A percentile compares a stretch with the other conserved stretches of the same genome.
Evolutionary conservation across 2,797 vertebrate genomes (phyloP).

Genomic region (Melanotaenia boesemani): DNA sequence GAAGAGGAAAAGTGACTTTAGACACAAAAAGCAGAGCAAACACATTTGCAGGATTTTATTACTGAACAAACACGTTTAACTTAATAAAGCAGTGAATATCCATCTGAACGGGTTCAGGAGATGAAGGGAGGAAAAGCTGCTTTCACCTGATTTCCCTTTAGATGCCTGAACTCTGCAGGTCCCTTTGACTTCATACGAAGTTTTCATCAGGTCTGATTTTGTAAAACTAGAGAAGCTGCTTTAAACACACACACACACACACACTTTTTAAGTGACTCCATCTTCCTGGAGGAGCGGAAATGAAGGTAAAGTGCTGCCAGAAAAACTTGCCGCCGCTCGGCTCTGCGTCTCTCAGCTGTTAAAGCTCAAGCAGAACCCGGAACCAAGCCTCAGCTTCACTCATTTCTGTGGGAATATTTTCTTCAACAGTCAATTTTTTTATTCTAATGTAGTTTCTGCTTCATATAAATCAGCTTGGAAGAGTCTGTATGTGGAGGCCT

Average conservation of each 20-base stretch:
- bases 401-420: too few species aligned
- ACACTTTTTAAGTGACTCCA: constrained; percentile 18
- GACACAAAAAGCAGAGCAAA: too few species aligned
- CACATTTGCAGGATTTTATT: constrained; percentile 46
- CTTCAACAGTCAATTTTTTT: too few species aligned
- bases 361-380: constrained; percentile 17
- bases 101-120: constrained; percentile 14
- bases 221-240: constrained; percentile 26
- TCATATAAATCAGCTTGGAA: too few species aligned
- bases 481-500: too few species aligned
- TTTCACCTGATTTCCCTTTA: constrained; percentile 50
- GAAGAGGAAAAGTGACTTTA: too few species aligned
- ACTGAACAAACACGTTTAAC: constrained; percentile 42
- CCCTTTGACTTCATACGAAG: constrained; percentile 29
- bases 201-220: background rate
- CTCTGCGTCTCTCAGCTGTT: background rate
- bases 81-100: constrained; percentile 52
- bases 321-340: constrained; percentile 9
- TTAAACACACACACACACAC: background rate
- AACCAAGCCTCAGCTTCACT: background rate
- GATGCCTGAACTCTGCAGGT: constrained; percentile 6
- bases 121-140: background rate
- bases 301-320: constrained; percentile 36
- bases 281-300: constrained; percentile 1
- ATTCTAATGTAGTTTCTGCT: too few species aligned